Percentiles rank a stretch among this genome's conserved stretches.
phyloP scores from a whole-genome alignment of 2,888 invertebrate species.

The Luffia ferchaultella region DNA sequence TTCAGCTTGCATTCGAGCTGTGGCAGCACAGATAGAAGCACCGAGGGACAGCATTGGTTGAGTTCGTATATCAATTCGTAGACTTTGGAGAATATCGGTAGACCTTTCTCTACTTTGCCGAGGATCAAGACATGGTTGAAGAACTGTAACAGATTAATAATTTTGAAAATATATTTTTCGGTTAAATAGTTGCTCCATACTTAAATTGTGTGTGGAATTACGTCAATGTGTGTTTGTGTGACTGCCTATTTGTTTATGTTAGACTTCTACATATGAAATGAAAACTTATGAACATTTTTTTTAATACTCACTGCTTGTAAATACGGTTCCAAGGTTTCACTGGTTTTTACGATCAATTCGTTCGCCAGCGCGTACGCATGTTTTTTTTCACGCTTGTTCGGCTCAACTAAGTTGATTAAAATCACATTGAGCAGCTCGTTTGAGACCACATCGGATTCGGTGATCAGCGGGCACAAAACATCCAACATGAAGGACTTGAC shows the following conservation, averaged over 20 bases:
- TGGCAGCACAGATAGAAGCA: conserved; percentile 88
- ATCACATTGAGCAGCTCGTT: conserved; percentile 94
- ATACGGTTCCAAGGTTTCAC: conserved; percentile 91
- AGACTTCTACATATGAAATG: background rate
- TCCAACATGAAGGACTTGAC: conserved; percentile 98
- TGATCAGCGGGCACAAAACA: conserved; percentile 91
- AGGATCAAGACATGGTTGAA: conserved; percentile 95
- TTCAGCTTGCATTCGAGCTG: conserved; percentile 96
- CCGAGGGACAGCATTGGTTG: conserved; percentile 89
- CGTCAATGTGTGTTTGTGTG: background rate
- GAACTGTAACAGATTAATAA: conserved; percentile 69
- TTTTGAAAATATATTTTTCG: background rate
- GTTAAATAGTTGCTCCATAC: background rate
- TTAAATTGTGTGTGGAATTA: background rate
- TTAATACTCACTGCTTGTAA: conserved; percentile 82
- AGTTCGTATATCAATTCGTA: conserved; percentile 97
- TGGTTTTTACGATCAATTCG: conserved; percentile 90
- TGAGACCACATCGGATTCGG: conserved; percentile 94
- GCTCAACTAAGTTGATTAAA: conserved; percentile 93
- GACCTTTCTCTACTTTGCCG: conserved; percentile 86
- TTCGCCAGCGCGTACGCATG: conserved; percentile 91
- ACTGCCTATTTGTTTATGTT: background rate
- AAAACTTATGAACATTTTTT: background rate
- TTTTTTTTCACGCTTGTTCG: conserved; percentile 87
- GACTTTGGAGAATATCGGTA: conserved; percentile 83